Conservation (phyloP, 1,140 invertebrate species). For the Drosophila equinoxialis region DNA sequence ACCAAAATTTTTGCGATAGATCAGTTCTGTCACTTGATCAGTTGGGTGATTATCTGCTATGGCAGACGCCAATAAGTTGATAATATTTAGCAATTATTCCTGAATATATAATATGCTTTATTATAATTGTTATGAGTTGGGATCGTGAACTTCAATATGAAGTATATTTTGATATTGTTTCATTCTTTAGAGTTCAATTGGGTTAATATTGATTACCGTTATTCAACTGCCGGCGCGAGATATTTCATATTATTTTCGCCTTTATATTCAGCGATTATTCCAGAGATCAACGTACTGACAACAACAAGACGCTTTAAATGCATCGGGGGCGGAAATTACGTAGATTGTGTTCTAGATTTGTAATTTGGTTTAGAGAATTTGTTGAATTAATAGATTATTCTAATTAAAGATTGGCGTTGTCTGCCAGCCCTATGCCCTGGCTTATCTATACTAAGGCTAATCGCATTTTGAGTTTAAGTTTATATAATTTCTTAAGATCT, state of each 20-base stretch:
- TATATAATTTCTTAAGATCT: background rate
- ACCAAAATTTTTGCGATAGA: constrained; percentile 14
- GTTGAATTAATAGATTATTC: background rate
- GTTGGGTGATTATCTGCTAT: background rate
- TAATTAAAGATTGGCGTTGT: background rate
- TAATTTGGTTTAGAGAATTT: background rate
- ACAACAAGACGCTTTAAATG: background rate
- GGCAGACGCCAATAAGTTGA: background rate
- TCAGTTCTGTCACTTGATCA: background rate
- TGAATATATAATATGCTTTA: background rate
- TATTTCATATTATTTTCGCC: background rate
- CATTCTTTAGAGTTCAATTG: background rate
- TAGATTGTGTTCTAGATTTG: constrained; percentile 1
- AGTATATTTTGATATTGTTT: constrained; percentile 10
- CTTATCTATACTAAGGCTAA: background rate
- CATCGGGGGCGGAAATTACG: constrained; percentile 4
- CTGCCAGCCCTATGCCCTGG: background rate
- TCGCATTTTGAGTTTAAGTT: background rate
- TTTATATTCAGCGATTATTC: constrained; percentile 10
- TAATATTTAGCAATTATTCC: background rate
- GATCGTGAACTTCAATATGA: constrained; percentile 10
- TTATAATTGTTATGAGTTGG: constrained; percentile 18
- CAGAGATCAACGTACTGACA: constrained; percentile 20
- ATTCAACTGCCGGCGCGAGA: background rate
- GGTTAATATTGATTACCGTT: constrained; percentile 16